A percentile compares a stretch with the other conserved stretches of the same genome.
Evolutionary conservation across 1,140 invertebrate genomes (phyloP).

Genomic region (Lepidostoma basale): DNA sequence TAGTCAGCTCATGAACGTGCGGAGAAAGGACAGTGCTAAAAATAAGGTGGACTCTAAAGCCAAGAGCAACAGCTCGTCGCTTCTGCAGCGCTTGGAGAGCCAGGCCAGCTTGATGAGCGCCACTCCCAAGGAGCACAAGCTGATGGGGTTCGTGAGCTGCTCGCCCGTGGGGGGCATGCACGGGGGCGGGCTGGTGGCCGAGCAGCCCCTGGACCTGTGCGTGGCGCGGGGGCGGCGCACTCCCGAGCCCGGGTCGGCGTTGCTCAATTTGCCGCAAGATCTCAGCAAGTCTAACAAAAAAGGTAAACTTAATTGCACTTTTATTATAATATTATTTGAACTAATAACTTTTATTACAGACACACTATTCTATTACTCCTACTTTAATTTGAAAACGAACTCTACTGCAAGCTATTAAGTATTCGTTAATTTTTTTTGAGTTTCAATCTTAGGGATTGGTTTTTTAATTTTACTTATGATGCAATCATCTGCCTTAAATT

Average conservation of each 20-base stretch:
- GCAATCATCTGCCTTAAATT: too few relatives aligned
- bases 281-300: constrained; percentile 40
- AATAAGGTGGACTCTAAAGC: constrained; percentile 7
- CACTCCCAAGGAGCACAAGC: not conserved
- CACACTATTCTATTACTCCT: too few relatives aligned
- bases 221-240: constrained; percentile 29
- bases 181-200: constrained; percentile 35
- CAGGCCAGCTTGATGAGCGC: not conserved
- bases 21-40: constrained; percentile 48
- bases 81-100: constrained; percentile 28
- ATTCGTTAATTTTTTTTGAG: not conserved
- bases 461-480: not conserved
- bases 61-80: not conserved
- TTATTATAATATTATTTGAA: too few relatives aligned
- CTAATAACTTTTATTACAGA: too few relatives aligned
- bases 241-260: not conserved
- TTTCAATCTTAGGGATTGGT: not conserved
- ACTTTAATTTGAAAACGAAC: too few relatives aligned
- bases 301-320: too few relatives aligned
- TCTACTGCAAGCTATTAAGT: too few relatives aligned
- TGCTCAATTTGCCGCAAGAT: constrained; percentile 32
- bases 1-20: constrained; percentile 56
- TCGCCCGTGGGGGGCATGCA: constrained; percentile 33
- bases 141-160: constrained; percentile 36
- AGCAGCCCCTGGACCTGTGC: constrained; percentile 42